These are phyloP conservation scores for Aporophyla lueneburgensis DNA, from an alignment of 2,888 invertebrate species.

Conservation along the genomic window DNA sequence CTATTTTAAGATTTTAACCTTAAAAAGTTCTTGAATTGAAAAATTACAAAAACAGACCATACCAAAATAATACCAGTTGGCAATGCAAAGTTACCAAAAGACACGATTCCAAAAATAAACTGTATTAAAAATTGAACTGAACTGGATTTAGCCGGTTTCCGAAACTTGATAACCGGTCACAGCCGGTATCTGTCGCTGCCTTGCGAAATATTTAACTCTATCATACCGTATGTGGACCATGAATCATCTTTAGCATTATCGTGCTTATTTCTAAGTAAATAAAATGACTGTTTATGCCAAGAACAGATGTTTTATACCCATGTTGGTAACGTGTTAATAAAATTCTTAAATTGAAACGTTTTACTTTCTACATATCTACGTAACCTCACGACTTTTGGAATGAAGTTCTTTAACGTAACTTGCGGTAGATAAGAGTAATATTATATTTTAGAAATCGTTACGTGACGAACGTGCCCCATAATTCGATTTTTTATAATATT, in stretches of 20 bases:
- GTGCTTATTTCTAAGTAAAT: constrained; percentile 31
- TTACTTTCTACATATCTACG: not conserved
- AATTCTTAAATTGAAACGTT: not conserved
- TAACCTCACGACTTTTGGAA: not conserved
- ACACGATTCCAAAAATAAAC: constrained; percentile 23
- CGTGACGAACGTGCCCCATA: too few species aligned
- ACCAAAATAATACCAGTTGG: not conserved
- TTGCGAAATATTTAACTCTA: constrained; percentile 35
- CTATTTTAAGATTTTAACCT: not conserved
- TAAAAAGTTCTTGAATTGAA: not conserved
- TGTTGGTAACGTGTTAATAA: not conserved
- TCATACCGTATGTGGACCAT: not conserved
- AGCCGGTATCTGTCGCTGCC: constrained; percentile 12
- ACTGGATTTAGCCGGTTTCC: constrained; percentile 41
- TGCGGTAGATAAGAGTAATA: too few species aligned
- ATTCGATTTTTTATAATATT: too few species aligned
- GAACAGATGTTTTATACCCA: not conserved
- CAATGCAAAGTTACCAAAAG: constrained; percentile 6
- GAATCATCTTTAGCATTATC: constrained; percentile 12
- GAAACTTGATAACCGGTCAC: constrained; percentile 28
- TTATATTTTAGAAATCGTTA: too few species aligned
- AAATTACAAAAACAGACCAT: not conserved
- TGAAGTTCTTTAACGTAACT: too few species aligned
- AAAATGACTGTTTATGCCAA: not conserved
- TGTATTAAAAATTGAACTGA: constrained; percentile 4